Evolutionary conservation across 2,113 vertebrate genomes (phyloP).

Genomic region (Xiphophorus maculatus): DNA sequence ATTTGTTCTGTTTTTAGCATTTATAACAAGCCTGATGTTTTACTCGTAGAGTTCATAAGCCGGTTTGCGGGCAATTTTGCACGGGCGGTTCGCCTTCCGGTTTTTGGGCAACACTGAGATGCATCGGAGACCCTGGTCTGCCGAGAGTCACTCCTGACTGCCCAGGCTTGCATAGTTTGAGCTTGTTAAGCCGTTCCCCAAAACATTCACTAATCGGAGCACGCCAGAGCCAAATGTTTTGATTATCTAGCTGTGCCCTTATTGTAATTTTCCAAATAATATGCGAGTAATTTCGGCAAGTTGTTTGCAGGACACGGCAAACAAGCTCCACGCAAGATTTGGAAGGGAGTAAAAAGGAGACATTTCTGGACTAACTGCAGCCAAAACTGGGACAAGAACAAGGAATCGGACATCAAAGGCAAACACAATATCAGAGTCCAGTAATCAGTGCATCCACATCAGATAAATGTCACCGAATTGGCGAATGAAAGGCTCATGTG

Average conservation of each 20-base stretch:
- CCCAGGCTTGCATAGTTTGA: slow-evolving; percentile 16
- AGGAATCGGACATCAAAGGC: slow-evolving; percentile 78
- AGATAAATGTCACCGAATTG: slow-evolving; percentile 74
- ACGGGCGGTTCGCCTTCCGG: slow-evolving; percentile 21
- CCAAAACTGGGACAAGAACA: slow-evolving; percentile 65
- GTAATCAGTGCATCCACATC: slow-evolving; percentile 74
- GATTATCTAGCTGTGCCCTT: slow-evolving; percentile 30
- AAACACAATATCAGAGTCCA: slow-evolving; percentile 64
- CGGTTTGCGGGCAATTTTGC: slow-evolving; percentile 54
- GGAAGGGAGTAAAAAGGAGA: slow-evolving; percentile 54
- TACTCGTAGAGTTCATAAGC: slow-evolving; percentile 40
- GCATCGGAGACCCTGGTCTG: not conserved
- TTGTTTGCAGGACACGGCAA: slow-evolving; percentile 47
- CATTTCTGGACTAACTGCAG: slow-evolving; percentile 55
- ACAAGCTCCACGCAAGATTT: slow-evolving; percentile 52
- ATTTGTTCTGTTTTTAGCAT: slow-evolving; percentile 61
- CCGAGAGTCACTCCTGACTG: not conserved
- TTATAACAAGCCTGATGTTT: slow-evolving; percentile 76
- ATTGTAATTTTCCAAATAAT: slow-evolving; percentile 40
- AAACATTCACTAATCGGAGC: slow-evolving; percentile 43
- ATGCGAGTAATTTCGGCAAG: slow-evolving; percentile 45
- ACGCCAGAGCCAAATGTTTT: slow-evolving; percentile 47
- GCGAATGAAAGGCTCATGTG: slow-evolving; percentile 78
- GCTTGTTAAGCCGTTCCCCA: slow-evolving; percentile 36
- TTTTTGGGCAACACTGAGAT: slow-evolving; percentile 4